These are phyloP conservation scores for Andrena bucephala DNA, from an alignment of 2,888 invertebrate species.

Conservation along the genomic window DNA sequence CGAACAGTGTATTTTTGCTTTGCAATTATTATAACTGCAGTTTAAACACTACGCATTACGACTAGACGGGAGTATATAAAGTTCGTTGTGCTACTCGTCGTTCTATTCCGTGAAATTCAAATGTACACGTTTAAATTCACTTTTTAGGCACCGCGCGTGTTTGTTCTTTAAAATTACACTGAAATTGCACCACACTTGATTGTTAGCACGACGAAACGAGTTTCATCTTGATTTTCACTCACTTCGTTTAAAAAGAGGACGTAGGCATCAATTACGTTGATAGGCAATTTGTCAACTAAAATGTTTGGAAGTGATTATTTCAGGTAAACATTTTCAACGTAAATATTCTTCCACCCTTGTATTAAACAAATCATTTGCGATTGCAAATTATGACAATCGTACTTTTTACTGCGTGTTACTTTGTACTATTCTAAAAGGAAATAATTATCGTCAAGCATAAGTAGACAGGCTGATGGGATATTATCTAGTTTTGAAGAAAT, in stretches of 20 bases:
- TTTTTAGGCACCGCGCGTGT: neutral
- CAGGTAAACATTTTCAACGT: too few species aligned
- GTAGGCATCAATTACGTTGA: too few species aligned
- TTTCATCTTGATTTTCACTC: too few species aligned
- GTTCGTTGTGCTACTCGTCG: neutral
- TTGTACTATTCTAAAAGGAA: neutral
- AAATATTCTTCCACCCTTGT: too few species aligned
- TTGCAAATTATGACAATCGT: neutral
- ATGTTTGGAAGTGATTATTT: too few species aligned
- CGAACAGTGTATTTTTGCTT: neutral
- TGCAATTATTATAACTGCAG: neutral
- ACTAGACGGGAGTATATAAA: neutral
- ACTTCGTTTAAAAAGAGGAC: too few species aligned
- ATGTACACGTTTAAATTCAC: slow-evolving; percentile 4
- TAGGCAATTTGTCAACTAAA: too few species aligned
- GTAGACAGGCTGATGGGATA: neutral
- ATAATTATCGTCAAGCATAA: neutral
- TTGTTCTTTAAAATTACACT: neutral
- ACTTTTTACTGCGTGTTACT: neutral
- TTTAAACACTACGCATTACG: too few species aligned
- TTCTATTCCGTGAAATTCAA: neutral
- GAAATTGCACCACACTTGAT: neutral
- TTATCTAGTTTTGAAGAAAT: neutral
- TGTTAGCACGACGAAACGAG: too few species aligned
- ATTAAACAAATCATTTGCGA: neutral